Evolutionary conservation across 2,888 invertebrate species (phyloP).

Genomic region (Mesodorylaimus sp.): DNA sequence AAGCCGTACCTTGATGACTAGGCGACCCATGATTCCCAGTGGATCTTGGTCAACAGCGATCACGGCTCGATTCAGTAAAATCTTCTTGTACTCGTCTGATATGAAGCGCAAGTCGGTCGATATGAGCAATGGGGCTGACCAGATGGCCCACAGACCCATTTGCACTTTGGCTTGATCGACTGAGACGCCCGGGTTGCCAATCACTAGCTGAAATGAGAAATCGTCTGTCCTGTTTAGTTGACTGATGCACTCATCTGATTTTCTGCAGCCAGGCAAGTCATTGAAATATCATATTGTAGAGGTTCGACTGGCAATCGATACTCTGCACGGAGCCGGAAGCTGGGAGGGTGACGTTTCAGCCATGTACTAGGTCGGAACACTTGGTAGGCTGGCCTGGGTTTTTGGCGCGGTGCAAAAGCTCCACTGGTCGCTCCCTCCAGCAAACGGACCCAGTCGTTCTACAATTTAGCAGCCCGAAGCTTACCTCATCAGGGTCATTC

Average conservation of each 20-base stretch:
- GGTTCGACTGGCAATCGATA: too few species aligned
- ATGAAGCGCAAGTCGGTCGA: constrained; percentile 76
- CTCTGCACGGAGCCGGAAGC: too few species aligned
- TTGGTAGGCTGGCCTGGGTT: too few species aligned
- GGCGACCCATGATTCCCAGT: constrained; percentile 69
- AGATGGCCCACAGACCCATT: constrained; percentile 86
- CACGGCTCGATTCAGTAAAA: constrained; percentile 71
- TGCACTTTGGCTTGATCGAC: constrained; percentile 74
- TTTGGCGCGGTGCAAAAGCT: too few species aligned
- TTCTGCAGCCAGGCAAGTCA: too few species aligned
- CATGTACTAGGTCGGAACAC: too few species aligned
- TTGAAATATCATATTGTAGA: too few species aligned
- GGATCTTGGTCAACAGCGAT: constrained; percentile 83
- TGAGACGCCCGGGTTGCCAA: constrained; percentile 5
- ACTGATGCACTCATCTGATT: too few species aligned
- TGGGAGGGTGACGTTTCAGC: too few species aligned
- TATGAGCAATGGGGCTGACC: constrained; percentile 73
- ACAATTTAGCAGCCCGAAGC: not conserved
- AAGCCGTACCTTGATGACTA: constrained; percentile 39
- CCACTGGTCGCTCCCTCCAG: too few species aligned
- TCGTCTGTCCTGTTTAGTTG: too few species aligned
- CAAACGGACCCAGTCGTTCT: too few species aligned
- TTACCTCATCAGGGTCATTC: constrained; percentile 93
- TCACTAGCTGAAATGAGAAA: constrained; percentile 3
- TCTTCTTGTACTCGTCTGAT: constrained; percentile 66